Evolutionary conservation across 2,797 vertebrate genomes (phyloP).

Genomic region (Tinamus major): DNA sequence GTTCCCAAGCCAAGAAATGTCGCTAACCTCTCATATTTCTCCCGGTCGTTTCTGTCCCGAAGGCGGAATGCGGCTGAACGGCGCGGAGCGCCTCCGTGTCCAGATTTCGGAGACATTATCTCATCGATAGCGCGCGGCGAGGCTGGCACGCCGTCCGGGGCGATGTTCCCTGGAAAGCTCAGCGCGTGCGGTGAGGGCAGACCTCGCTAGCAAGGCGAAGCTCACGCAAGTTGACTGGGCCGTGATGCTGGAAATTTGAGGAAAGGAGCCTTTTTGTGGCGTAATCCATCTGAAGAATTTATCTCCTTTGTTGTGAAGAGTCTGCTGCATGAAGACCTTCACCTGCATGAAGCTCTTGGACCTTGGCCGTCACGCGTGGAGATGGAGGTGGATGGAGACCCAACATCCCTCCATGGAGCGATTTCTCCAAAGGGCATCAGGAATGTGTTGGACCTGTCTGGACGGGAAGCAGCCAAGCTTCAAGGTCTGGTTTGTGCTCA

Average conservation of each 20-base stretch:
- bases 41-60: constrained; percentile 67
- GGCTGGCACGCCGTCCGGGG: constrained; percentile 7
- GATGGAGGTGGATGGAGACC: rapidly evolving
- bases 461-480: background rate
- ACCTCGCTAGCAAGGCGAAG: background rate
- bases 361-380: background rate
- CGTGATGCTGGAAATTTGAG: background rate
- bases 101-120: constrained; percentile 76
- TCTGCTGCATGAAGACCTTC: background rate
- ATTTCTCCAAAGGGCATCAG: rapidly evolving
- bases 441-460: background rate
- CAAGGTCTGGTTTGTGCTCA: background rate
- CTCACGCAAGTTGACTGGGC: rapidly evolving
- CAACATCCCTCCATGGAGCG: rapidly evolving
- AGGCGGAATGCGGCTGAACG: constrained; percentile 30
- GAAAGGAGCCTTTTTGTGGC: background rate
- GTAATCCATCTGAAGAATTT: background rate
- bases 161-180: background rate
- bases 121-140: constrained; percentile 62
- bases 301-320: background rate
- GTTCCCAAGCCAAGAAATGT: constrained; percentile 77
- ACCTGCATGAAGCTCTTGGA: rapidly evolving
- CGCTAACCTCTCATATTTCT: constrained; percentile 72
- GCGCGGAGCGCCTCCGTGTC: constrained; percentile 33
- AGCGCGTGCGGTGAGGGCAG: background rate